A percentile compares a stretch with the other conserved stretches of the same genome.
Conservation (phyloP, 1,140 invertebrate species). For the Cryptotermes secundus region DNA sequence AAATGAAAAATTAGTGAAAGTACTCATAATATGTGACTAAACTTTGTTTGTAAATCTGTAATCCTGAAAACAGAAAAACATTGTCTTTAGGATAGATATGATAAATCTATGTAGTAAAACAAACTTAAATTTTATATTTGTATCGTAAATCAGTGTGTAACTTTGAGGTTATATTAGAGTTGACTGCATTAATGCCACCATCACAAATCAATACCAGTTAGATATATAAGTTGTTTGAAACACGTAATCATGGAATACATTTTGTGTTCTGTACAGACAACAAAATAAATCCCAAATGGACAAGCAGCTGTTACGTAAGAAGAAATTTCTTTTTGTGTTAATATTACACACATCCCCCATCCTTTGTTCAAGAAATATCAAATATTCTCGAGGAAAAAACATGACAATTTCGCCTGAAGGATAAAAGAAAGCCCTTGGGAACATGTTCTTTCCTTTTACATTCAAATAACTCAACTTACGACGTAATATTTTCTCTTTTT, state of each 20-base stretch:
- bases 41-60: not conserved
- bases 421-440: not conserved
- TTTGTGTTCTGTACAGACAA: conserved; percentile 10
- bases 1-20: not conserved
- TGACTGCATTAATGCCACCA: not conserved
- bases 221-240: not conserved
- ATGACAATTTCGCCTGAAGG: not conserved
- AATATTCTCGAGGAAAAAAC: not conserved
- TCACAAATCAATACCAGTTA: not conserved
- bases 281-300: not conserved
- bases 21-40: not conserved
- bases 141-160: not conserved
- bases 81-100: not conserved
- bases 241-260: not conserved
- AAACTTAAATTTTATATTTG: not conserved
- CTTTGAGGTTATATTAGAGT: not conserved
- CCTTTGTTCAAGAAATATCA: not conserved
- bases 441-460: not conserved
- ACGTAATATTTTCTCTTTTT: not conserved
- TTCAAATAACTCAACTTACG: not conserved
- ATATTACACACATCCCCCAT: not conserved
- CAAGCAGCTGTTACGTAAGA: not conserved
- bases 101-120: not conserved
- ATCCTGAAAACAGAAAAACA: not conserved
- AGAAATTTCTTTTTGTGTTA: not conserved